Evolutionary conservation across 1,140 invertebrate genomes (phyloP), one percentile per base, ranked within the genome.

Genomic region (Heliconius nattereri): DNA sequence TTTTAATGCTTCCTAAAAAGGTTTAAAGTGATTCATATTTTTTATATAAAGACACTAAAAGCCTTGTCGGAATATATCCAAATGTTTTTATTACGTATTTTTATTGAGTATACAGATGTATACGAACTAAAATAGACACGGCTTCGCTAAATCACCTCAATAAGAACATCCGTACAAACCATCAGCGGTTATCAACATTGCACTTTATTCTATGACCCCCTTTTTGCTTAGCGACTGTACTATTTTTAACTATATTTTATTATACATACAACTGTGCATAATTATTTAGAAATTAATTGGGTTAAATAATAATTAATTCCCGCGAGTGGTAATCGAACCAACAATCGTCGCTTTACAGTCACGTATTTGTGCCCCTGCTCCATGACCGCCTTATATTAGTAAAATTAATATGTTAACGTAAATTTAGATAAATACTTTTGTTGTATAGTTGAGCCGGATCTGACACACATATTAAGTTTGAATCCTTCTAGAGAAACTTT

Each of bases 161-260:
- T 52, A 35, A 73, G 71, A 73, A 78, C 71, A 78, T 78, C 76
- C 76, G 76, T 78, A 73, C 49, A 78, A 54, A 73, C 32, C 26
- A 71, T 71, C 37, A 78, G 70, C 76, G 49, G 71, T 73, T 60
- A 73, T 19, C 60, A 73, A 60, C 76, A 78, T 72, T 57, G 76
- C 71, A 73, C 71, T 78, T 73, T 73, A 73, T 54, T 71, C 70
- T 71, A 23, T 73, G 71, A 78, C 76, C 71, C 70, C 32, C 35
- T 57, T 78, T 54, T 70, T 76, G 19, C 35, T n/a, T 54, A 19
- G 75, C 16, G 8, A 76, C 60, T 35, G 35, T 76, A 49, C 26
- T 66, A 66, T 66, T 66, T 26, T 66, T 26, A 60, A 23, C 20
- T 11, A 52, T 26, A 60, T 26, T n/a, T 23, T 23, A 60, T 23